A percentile compares a stretch with the other conserved stretches of the same genome.
Evolutionary conservation across 2,113 vertebrate genomes (phyloP).

Genomic region (Indri indri): DNA sequence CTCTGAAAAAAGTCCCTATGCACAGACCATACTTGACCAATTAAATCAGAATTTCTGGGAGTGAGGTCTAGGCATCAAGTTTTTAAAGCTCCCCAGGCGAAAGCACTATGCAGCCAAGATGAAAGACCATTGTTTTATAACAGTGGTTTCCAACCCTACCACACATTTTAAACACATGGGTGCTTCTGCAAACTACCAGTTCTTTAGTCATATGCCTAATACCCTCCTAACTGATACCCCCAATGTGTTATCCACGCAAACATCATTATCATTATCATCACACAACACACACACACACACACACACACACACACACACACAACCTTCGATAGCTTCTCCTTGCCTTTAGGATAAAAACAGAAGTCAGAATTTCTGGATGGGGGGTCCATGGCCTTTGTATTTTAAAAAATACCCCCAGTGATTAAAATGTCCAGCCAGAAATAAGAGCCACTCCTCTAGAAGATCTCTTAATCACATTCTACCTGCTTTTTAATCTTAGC

Average conservation of each 20-base stretch:
- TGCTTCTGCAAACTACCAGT: constrained; percentile 41
- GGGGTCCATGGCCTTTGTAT: background rate
- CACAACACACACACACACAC: background rate
- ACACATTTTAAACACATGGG: constrained; percentile 46
- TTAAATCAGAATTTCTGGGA: constrained; percentile 44
- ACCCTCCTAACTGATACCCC: background rate
- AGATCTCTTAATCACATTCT: background rate
- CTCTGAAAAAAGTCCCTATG: background rate
- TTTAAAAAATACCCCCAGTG: background rate
- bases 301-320: no score
- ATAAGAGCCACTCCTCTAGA: background rate
- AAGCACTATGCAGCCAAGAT: background rate
- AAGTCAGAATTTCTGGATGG: background rate
- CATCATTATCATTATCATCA: background rate
- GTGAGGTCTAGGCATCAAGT: background rate
- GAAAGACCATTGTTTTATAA: constrained; percentile 41
- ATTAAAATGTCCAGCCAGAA: background rate
- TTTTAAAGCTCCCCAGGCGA: constrained; percentile 8
- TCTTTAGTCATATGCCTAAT: background rate
- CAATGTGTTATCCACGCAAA: background rate
- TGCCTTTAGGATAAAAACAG: constrained; percentile 33
- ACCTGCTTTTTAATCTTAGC: background rate
- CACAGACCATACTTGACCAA: background rate
- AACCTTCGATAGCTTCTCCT: background rate
- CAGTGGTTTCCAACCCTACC: background rate